These are phyloP conservation scores for Uropsilus gracilis DNA, from an alignment of 2,113 vertebrate species.

Conservation along the genomic window DNA sequence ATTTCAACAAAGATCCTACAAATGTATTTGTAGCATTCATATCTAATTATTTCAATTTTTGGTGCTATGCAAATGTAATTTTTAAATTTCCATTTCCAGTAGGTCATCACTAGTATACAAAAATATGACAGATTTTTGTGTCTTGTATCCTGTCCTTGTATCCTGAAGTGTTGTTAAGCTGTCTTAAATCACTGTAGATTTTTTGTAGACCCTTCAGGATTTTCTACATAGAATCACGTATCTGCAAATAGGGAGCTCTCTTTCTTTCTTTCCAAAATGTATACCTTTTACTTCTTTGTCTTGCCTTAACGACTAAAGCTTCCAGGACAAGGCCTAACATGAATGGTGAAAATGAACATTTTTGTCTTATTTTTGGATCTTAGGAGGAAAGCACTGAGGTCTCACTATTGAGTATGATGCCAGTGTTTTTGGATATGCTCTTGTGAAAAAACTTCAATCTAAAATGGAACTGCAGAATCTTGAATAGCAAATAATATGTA, in stretches of 20 bases:
- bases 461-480: background rate
- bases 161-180: background rate
- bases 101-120: background rate
- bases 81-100: background rate
- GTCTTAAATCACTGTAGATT: background rate
- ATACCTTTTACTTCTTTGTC: background rate
- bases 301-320: background rate
- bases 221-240: background rate
- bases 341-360: background rate
- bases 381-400: background rate
- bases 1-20: background rate
- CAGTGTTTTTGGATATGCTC: background rate
- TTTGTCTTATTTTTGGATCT: background rate
- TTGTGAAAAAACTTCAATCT: background rate
- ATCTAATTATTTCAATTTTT: background rate
- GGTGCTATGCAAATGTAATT: background rate
- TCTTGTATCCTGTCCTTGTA: background rate
- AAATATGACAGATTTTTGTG: background rate
- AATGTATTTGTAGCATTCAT: background rate
- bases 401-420: background rate
- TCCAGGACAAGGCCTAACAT: background rate
- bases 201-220: background rate
- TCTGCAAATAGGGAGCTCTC: background rate
- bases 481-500: background rate
- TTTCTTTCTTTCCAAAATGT: background rate